Conservation (phyloP, 2,797 vertebrate genomes). For the Malurus leucopterus region DNA sequence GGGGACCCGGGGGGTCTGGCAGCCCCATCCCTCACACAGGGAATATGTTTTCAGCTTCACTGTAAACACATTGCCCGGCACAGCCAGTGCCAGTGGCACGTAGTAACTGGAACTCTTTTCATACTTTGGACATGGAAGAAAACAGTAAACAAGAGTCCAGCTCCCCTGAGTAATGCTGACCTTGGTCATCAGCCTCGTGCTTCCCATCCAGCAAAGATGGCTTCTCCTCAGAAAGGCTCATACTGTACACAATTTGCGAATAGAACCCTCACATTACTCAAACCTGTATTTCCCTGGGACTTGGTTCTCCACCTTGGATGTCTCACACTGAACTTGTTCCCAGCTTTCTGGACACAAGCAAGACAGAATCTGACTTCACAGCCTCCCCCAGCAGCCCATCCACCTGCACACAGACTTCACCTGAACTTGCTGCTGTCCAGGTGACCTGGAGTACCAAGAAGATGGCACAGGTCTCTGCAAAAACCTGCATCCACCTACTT, state of each 20-base stretch:
- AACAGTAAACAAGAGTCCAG: not conserved
- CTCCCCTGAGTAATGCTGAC: not conserved
- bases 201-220: not conserved
- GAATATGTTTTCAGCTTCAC: not conserved
- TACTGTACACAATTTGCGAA: not conserved
- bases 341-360: not conserved
- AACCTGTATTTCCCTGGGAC: not conserved
- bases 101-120: not conserved
- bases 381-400: not conserved
- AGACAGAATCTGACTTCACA: fast-evolving
- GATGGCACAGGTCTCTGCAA: not conserved
- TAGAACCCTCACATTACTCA: not conserved
- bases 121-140: fast-evolving
- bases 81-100: fast-evolving
- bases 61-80: fast-evolving
- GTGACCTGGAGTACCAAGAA: not conserved
- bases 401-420: not conserved
- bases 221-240: not conserved
- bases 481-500: not conserved
- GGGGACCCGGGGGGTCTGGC: not conserved
- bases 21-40: not conserved
- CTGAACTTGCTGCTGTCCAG: not conserved
- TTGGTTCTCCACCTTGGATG: not conserved
- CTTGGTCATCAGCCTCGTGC: not conserved
- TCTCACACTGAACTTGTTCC: not conserved